Evolutionary conservation across 2,888 invertebrate genomes (phyloP), one percentile per base, ranked within the genome.

Genomic region (Athetis lepigone): DNA sequence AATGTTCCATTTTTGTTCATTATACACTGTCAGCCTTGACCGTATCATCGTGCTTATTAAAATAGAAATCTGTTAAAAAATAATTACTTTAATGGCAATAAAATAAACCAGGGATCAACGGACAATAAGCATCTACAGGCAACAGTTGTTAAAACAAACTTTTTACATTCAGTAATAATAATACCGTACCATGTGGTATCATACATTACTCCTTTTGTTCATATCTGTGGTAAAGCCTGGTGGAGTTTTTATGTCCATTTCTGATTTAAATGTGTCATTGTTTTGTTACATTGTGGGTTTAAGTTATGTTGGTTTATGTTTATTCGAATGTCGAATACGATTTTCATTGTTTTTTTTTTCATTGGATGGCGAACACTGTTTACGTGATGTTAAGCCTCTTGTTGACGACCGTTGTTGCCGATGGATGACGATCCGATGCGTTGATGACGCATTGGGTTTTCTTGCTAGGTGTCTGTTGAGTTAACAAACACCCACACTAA

Each of bases 201-300:
- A 37, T 13, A 27, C 4, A 25, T 11, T 18, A 9, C 29, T 45
- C n/a, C 19, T 33, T 45, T 50, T 67, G 45, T 66, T 58, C 29
- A 25, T n/a, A 50, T 66, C 25, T n/a, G 2, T 42, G 51, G 37
- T 33, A 27, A 43, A 39, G 36, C 51, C 39, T 43, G 21, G 21
- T 62, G 19, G 60, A 11, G n/a, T 36, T 70, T 52, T 43, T 40
- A 4, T 6, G 23, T 40, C 62, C 39, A 54, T 42, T 69, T 43
- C 52, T 64, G 57, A 50, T 50, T 64, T 25, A 19, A 54, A 50
- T 40, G 16, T 45, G 37, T 43, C 56, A 57, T 70, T 69, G 70
- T 69, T 69, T 21, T 62, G 46, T 51, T 42, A 61, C 55, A 62
- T 47, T 42, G 4, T 49, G 18, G n/a, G n/a, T 57, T 11, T 42